Evolutionary conservation across 2,888 invertebrate genomes (phyloP).

Genomic region (Drosophila tanythrix): DNA sequence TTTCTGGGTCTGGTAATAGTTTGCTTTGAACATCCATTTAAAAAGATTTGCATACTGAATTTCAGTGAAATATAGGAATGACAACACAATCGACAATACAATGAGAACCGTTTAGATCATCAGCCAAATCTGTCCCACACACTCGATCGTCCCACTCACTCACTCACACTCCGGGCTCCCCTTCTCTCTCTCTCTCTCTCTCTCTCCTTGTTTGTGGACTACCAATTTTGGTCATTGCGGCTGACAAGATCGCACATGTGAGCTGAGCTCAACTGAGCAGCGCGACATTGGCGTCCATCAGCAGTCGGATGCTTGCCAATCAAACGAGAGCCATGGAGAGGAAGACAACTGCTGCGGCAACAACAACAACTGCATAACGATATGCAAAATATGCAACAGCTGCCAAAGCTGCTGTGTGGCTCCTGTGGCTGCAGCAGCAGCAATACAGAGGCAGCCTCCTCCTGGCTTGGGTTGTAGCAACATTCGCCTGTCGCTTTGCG

Average conservation of each 20-base stretch:
- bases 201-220: constrained; percentile 16
- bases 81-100: constrained; percentile 49
- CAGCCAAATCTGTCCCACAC: constrained; percentile 50
- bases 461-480: constrained; percentile 35
- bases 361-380: constrained; percentile 71
- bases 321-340: constrained; percentile 33
- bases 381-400: constrained; percentile 80
- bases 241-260: constrained; percentile 60
- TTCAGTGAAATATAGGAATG: constrained; percentile 41
- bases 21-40: constrained; percentile 1
- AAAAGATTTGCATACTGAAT: constrained; percentile 49
- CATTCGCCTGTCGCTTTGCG: constrained; percentile 76
- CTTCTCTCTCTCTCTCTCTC: no score
- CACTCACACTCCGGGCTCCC: background rate
- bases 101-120: constrained; percentile 50
- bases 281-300: constrained; percentile 53
- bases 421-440: constrained; percentile 33
- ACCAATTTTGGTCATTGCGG: constrained; percentile 56
- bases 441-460: constrained; percentile 16
- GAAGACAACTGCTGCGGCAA: constrained; percentile 13
- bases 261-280: constrained; percentile 2
- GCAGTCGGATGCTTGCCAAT: constrained; percentile 41
- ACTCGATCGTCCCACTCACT: constrained; percentile 24
- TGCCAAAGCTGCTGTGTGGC: constrained; percentile 46
- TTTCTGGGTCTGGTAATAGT: background rate